Evolutionary conservation across 2,797 vertebrate species (phyloP), one percentile per base, ranked within the genome.

Genomic region (Pachyuromys duprasi): DNA sequence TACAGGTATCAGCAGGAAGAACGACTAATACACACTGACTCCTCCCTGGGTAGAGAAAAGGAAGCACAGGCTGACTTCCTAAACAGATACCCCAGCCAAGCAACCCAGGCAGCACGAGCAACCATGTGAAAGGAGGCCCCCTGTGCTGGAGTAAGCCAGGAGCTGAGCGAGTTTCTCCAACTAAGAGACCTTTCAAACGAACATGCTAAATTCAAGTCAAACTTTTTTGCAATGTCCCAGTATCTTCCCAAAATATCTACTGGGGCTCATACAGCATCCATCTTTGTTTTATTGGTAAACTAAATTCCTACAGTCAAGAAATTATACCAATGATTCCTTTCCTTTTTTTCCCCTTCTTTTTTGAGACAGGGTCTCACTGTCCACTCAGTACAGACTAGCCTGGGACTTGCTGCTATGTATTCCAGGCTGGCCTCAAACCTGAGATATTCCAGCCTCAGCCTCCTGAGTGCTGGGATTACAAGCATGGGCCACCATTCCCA

Each of bases 231-330:
- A 53, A 89, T 45, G 84, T 72, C 78, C 84, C 87, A 86, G 88
- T 45, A 96, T 92, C 39, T 90, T 90, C 78, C 72, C n/a, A 87
- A 91, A 86, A 53, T 82, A 91, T 31, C 74, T 67, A 91, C 39
- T 60, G 15, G 67, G 72, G n/a, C 55, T 90, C 70, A 86, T 22
- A 69, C 2, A 65, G 86, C 36, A 89, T 53, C 82, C 65, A 24
- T 36, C 39, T 36, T 83, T 90, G 42, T 86, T 93, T 87, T 89
- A 87, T 4, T 90, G 70, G 60, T 76, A 92, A 95, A 90, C 69
- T 96, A 95, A 96, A 96, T 78, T 95, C 93, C 95, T 82, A 90
- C n/a, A 93, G n/a, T 83, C 60, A 96, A 96, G 49, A 90, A 94
- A 93, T 57, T 93, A 4, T 86, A 90, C 45, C 60, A 94, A 83